A percentile compares a stretch with the other conserved stretches of the same genome.
Conservation (phyloP, 1,140 invertebrate genomes). For the Rhagoletis zephyria region DNA sequence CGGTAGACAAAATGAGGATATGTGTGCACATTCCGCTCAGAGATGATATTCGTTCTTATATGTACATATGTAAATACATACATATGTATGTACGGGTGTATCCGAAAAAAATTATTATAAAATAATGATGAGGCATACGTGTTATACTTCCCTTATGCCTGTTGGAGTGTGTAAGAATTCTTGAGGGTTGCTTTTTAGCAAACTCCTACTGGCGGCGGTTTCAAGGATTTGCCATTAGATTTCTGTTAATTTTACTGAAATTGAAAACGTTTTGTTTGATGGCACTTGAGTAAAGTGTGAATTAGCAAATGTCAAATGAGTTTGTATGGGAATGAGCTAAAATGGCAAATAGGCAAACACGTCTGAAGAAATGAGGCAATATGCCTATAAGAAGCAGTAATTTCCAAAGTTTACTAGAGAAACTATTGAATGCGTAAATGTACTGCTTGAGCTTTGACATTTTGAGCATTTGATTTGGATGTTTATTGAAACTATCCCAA, state of each 20-base stretch:
- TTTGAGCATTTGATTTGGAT: no score
- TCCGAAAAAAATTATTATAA: neutral
- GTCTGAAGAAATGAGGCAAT: no score
- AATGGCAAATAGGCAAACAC: no score
- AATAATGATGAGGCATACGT: neutral
- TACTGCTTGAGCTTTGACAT: no score
- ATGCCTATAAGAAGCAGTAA: no score
- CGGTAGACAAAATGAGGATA: neutral
- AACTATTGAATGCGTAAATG: no score
- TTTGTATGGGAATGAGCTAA: neutral
- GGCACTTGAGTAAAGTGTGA: conserved; percentile 56
- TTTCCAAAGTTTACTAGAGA: no score
- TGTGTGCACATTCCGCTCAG: neutral
- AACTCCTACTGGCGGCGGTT: neutral
- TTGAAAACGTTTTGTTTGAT: conserved; percentile 65
- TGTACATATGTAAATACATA: no score
- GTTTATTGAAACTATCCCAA: no score
- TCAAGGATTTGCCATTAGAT: conserved; percentile 43
- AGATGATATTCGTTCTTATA: neutral
- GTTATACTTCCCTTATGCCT: neutral
- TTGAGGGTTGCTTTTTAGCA: neutral
- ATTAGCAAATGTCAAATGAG: conserved; percentile 55
- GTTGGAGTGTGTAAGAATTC: neutral
- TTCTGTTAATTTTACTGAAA: conserved; percentile 67
- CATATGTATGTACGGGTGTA: no score